phyloP scores from a whole-genome alignment of 2,797 vertebrate species.

The Aselliscus stoliczkanus region DNA sequence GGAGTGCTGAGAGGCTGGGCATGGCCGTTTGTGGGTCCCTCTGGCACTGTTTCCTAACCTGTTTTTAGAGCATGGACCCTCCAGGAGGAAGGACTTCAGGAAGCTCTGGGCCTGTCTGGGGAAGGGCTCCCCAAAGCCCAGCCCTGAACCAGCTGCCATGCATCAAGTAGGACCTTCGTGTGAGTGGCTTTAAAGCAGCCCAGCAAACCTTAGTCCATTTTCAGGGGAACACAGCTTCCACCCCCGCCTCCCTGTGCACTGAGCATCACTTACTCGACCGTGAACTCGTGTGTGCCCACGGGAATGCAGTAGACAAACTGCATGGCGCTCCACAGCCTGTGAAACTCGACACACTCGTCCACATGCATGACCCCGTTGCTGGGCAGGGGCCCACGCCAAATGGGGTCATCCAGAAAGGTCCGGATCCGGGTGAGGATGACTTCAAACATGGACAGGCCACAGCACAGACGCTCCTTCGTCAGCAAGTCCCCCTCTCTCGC shows the following conservation, averaged over 20 bases:
- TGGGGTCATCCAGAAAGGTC: constrained; percentile 93
- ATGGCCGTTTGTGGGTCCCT: not conserved
- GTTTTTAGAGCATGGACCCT: not conserved
- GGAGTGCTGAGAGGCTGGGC: not conserved
- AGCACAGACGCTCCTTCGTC: constrained; percentile 98
- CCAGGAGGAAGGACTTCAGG: not conserved
- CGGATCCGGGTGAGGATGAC: constrained; percentile 95
- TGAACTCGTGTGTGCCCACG: constrained; percentile 96
- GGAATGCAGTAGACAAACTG: constrained; percentile 99
- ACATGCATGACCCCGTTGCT: constrained; percentile 99
- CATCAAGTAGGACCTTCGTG: not conserved
- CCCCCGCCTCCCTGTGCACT: rapidly evolving
- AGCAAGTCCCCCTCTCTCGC: constrained; percentile 96
- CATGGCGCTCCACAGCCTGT: constrained; percentile 99
- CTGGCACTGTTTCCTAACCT: not conserved
- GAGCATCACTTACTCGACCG: constrained; percentile 92
- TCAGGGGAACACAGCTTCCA: too few relatives aligned
- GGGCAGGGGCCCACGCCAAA: constrained; percentile 96
- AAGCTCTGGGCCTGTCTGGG: not conserved
- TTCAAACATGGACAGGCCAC: constrained; percentile 98
- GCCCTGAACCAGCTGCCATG: too few relatives aligned
- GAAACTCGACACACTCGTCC: constrained; percentile 98
- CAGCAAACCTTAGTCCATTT: too few relatives aligned
- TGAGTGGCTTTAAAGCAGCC: too few relatives aligned
- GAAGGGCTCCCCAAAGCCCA: not conserved